Conservation (phyloP, 2,888 invertebrate species). For the Pocota personata region DNA sequence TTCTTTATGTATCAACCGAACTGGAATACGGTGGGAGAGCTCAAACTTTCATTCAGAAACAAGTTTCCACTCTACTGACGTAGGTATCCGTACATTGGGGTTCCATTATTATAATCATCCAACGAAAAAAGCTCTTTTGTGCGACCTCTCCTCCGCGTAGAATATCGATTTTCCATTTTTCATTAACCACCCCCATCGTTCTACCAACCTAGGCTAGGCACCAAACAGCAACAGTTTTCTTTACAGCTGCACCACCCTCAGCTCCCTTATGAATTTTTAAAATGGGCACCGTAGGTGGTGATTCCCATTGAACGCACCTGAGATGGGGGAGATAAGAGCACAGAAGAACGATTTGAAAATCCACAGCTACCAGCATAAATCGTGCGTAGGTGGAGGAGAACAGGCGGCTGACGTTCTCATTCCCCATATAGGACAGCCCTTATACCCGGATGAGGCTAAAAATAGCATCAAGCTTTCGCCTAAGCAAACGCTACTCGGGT, state of each 20-base stretch:
- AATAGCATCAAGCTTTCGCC: slow-evolving; percentile 67
- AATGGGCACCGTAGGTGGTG: background rate
- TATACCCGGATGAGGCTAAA: slow-evolving; percentile 66
- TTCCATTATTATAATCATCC: background rate
- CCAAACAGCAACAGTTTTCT: slow-evolving; percentile 44
- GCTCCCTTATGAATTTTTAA: background rate
- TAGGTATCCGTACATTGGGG: slow-evolving; percentile 27
- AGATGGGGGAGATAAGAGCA: background rate
- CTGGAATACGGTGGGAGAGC: background rate
- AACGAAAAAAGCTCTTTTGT: background rate
- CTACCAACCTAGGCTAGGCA: slow-evolving; percentile 1
- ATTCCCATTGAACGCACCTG: background rate
- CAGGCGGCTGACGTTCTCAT: background rate
- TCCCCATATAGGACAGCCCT: background rate
- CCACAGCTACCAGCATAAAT: slow-evolving; percentile 22
- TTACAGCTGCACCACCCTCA: background rate
- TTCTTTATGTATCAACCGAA: slow-evolving; percentile 1
- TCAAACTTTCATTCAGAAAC: slow-evolving; percentile 52
- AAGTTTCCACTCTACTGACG: slow-evolving; percentile 33
- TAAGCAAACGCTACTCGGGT: background rate
- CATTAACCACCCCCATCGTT: background rate
- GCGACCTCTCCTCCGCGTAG: background rate
- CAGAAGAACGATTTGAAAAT: too few relatives aligned
- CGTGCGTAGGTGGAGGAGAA: slow-evolving; percentile 10
- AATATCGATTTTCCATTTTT: slow-evolving; percentile 37